Base-by-base conservation (phyloP, 2,113 vertebrate species). In the Nothocercus nigrocapillus region DNA sequence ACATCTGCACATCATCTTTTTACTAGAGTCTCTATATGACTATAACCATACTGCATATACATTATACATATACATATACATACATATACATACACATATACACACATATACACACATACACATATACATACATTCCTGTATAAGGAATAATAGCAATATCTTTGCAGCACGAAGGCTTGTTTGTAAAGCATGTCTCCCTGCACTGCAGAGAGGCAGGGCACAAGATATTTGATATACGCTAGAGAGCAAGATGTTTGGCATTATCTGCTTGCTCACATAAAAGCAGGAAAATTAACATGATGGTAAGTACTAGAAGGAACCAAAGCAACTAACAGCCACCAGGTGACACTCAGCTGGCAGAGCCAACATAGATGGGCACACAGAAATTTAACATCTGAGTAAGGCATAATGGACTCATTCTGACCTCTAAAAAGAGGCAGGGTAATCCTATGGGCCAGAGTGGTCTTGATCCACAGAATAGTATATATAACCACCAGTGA, bases 151-250 rank as follows among this genome's bases (percentile, higher is more conserved):
- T 8, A 47, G 62, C 11, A 75, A 53, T 7, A 2, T 32, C 62
- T 51, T 56, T 30, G 16, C 22, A 74, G 34, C 40, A 28, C 1
- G 7, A 83, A 25, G 28, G 45, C n/a, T 27, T 22, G 22, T 25
- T 27, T 38, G 44, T 66, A 32, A 45, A 34, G 5, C 27, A 15
- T 3, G 3, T 16, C 1, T 3, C 10, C 34, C 13, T 42, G 4
- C 1, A 0, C 15, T 51, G 21, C 25, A 20, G 2, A 32, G 10
- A 24, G 14, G 34, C 6, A 4, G 38, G 27, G 21, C 47, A n/a
- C 42, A 53, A 49, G 34, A 36, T 9, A 17, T 18, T 32, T 32
- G 54, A 58, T 58, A 10, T 32, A 32, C 19, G 17, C 30, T 11
- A 28, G 47, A 18, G 38, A 64, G 14, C 34, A 78, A 82, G 42